Evolutionary conservation across 1,140 invertebrate genomes (phyloP).

Genomic region (Drosophila insularis): DNA sequence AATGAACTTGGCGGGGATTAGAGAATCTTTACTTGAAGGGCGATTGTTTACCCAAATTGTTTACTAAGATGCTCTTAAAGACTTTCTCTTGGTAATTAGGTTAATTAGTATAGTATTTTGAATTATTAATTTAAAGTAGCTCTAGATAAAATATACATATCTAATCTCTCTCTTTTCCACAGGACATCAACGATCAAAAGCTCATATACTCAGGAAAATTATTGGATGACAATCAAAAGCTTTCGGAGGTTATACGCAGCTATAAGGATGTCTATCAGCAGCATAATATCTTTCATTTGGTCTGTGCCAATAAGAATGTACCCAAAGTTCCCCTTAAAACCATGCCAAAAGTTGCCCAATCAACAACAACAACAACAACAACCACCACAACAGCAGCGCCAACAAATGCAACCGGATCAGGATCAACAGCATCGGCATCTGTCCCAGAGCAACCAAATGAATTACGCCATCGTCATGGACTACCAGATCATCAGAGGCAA

Average conservation of each 20-base stretch:
- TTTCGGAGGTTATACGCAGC: conserved; percentile 91
- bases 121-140: no score
- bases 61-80: no score
- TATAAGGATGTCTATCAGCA: conserved; percentile 87
- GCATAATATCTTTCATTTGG: conserved; percentile 91
- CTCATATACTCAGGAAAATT: conserved; percentile 96
- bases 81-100: no score
- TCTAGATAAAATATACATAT: no score
- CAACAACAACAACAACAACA: conserved; percentile 37
- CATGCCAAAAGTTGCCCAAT: conserved; percentile 30
- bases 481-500: conserved; percentile 41
- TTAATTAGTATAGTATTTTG: no score
- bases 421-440: conserved; percentile 27
- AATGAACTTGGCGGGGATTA: no score
- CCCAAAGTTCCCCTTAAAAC: conserved; percentile 48
- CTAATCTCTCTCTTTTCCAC: background rate
- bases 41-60: no score
- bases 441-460: background rate
- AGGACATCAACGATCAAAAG: conserved; percentile 91
- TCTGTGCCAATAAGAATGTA: conserved; percentile 86
- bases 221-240: conserved; percentile 88
- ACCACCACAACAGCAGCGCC: conserved; percentile 76
- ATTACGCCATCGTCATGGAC: background rate
- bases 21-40: no score
- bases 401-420: conserved; percentile 77